These are phyloP conservation scores for Gymnobelideus leadbeateri DNA, from an alignment of 2,113 vertebrate genomes.

Conservation along the genomic window DNA sequence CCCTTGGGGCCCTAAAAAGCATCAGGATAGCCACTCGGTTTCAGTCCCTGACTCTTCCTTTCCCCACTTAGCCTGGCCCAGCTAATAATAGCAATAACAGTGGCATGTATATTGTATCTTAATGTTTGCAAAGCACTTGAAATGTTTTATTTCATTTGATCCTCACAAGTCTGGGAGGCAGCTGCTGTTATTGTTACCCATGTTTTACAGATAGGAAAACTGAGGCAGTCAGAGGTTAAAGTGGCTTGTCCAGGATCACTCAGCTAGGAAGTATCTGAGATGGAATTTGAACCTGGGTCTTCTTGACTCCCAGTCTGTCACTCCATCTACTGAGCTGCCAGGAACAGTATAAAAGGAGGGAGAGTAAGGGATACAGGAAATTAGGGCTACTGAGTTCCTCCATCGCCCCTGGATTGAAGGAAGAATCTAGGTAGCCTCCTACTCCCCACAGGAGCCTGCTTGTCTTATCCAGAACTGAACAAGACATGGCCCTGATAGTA, in stretches of 20 bases:
- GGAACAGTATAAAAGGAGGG: background rate
- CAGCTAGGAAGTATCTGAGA: background rate
- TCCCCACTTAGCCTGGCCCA: too few relatives aligned
- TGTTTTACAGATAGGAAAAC: background rate
- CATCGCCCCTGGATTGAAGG: background rate
- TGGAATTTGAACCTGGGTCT: background rate
- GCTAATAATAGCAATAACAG: background rate
- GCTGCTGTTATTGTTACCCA: background rate
- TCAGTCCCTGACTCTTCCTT: too few relatives aligned
- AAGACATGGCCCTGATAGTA: background rate
- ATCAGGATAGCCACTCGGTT: background rate
- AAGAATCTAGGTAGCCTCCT: background rate
- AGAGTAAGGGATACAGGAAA: background rate
- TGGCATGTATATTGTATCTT: background rate
- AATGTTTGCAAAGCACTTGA: background rate
- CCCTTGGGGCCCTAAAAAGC: background rate
- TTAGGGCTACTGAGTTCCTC: background rate
- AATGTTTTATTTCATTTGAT: background rate
- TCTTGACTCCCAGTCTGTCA: background rate
- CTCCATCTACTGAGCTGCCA: background rate
- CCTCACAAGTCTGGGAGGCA: background rate
- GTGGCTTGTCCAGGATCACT: background rate
- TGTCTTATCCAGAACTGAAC: background rate
- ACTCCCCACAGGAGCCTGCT: background rate
- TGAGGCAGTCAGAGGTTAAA: background rate